These are phyloP conservation scores for Astropecten irregularis DNA, from an alignment of 53 echinoderm and acorn worm genomes.

Conservation along the genomic window DNA sequence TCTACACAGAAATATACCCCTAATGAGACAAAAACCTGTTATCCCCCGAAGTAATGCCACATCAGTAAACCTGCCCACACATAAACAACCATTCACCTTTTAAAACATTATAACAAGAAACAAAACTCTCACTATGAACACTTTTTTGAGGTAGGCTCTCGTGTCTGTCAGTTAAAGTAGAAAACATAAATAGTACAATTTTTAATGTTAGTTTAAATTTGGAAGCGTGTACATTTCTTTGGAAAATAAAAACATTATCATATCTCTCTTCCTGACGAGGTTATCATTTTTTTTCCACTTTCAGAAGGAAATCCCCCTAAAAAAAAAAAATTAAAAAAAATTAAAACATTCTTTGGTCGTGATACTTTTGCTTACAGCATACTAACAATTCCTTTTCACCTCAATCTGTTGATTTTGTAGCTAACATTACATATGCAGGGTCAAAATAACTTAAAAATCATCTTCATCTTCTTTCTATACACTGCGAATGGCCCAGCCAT, in stretches of 20 bases:
- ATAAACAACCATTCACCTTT: too few species aligned
- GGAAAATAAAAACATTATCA: not conserved
- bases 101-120: not conserved
- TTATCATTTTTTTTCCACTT: too few species aligned
- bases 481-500: constrained; percentile 55
- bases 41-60: too few species aligned
- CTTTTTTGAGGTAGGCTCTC: constrained; percentile 50
- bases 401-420: not conserved
- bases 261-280: too few species aligned
- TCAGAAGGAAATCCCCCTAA: too few species aligned
- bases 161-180: constrained; percentile 22
- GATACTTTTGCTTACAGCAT: constrained; percentile 10
- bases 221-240: constrained; percentile 32
- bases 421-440: not conserved
- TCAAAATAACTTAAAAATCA: constrained; percentile 18
- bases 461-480: too few species aligned
- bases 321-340: too few species aligned
- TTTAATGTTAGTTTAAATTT: not conserved
- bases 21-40: too few species aligned
- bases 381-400: not conserved
- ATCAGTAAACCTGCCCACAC: too few species aligned
- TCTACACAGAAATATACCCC: too few species aligned
- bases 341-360: constrained; percentile 9
- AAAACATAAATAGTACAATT: constrained; percentile 59
- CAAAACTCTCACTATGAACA: constrained; percentile 3